Evolutionary conservation across 2,113 vertebrate genomes (phyloP).

Genomic region (Ptilorrhoa leucosticta): DNA sequence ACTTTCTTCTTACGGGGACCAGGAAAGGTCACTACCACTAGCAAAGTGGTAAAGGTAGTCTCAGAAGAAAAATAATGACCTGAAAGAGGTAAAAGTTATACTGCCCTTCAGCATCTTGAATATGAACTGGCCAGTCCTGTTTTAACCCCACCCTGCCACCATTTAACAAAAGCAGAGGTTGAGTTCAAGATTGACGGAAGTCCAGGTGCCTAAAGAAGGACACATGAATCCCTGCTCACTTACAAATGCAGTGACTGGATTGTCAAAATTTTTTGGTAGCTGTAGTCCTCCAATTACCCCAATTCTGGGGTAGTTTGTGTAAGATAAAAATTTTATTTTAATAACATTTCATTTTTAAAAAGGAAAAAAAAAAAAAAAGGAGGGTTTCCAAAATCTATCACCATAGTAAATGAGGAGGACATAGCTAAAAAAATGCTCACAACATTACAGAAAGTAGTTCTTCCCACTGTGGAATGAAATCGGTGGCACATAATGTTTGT

Average conservation of each 20-base stretch:
- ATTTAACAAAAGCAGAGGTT: not conserved
- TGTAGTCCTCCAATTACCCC: not conserved
- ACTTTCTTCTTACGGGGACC: not conserved
- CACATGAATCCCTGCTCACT: not conserved
- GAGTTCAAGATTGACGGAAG: not conserved
- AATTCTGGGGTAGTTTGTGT: not conserved
- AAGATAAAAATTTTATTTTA: not conserved
- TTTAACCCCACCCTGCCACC: not conserved
- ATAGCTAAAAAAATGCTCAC: rapidly evolving
- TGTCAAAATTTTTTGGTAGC: not conserved
- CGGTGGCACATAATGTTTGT: not conserved
- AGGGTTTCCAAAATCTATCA: not conserved
- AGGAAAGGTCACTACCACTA: not conserved
- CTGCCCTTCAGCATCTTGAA: not conserved
- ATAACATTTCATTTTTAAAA: not conserved
- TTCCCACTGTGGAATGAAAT: not conserved
- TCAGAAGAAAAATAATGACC: not conserved
- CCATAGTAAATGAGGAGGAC: not conserved
- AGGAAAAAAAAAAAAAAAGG: not conserved
- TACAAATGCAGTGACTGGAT: not conserved
- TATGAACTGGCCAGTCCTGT: not conserved
- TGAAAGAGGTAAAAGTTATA: not conserved
- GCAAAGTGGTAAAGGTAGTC: not conserved
- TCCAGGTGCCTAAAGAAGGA: not conserved
- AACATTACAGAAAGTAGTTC: not conserved